Conservation (phyloP, 2,113 vertebrate species). For the Sylvia atricapilla region DNA sequence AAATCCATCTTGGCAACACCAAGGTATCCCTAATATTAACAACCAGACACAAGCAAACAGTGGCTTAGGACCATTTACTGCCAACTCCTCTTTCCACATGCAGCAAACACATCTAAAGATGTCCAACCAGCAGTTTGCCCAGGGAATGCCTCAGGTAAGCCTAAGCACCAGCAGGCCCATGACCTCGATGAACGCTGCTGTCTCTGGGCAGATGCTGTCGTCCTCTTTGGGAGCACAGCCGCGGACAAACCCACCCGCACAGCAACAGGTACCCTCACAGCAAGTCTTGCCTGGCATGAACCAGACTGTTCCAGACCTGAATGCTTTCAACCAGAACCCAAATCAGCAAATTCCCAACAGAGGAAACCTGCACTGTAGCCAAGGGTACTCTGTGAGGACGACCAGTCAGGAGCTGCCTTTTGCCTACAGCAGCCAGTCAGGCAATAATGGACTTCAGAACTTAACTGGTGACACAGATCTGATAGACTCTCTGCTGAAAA, state of each 20-base stretch:
- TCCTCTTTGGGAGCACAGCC: conserved; percentile 76
- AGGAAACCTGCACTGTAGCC: conserved; percentile 85
- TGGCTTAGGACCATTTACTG: conserved; percentile 78
- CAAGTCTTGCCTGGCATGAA: conserved; percentile 79
- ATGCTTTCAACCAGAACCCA: conserved; percentile 82
- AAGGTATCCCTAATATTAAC: conserved; percentile 79
- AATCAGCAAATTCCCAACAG: conserved; percentile 74
- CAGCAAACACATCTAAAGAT: conserved; percentile 89
- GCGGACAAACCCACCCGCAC: conserved; percentile 73
- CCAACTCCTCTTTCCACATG: conserved; percentile 82
- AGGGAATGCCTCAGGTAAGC: conserved; percentile 76
- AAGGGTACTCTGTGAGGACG: conserved; percentile 88
- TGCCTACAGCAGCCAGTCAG: conserved; percentile 80
- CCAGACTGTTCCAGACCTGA: conserved; percentile 83
- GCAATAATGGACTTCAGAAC: conserved; percentile 72
- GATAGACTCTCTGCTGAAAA: conserved; percentile 93
- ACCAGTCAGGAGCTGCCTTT: conserved; percentile 87
- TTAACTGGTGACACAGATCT: conserved; percentile 89
- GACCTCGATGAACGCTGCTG: conserved; percentile 76
- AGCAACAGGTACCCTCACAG: conserved; percentile 79
- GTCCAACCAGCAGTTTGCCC: conserved; percentile 76
- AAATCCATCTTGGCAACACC: conserved; percentile 85
- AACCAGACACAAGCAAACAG: conserved; percentile 75
- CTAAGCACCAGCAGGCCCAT: conserved; percentile 77
- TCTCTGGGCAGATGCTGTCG: conserved; percentile 81